Percentiles rank a stretch among this genome's conserved stretches.
phyloP scores from a whole-genome alignment of 2,888 invertebrate genomes.

The Hesperia comma region DNA sequence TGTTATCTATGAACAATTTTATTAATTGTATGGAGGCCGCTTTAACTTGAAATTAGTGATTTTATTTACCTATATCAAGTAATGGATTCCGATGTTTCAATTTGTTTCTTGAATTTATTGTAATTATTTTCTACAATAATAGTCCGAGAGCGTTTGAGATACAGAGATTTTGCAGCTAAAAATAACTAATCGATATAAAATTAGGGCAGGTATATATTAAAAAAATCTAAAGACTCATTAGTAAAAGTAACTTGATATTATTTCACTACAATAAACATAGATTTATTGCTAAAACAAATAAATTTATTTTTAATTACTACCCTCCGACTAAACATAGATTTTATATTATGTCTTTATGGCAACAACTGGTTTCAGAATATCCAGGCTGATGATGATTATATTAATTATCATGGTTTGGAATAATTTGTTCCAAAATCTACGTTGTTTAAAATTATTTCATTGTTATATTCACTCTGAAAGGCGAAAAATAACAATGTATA shows the following conservation, averaged over 20 bases:
- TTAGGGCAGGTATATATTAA: not conserved
- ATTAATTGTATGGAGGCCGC: not conserved
- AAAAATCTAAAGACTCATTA: not conserved
- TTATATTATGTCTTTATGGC: too few relatives aligned
- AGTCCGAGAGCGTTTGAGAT: not conserved
- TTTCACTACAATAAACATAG: not conserved
- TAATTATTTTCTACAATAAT: not conserved
- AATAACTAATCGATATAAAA: not conserved
- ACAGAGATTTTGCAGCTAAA: not conserved
- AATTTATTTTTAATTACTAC: too few relatives aligned
- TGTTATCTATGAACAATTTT: not conserved
- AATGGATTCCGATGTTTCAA: not conserved
- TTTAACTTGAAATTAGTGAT: not conserved
- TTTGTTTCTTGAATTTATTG: conserved; percentile 1
- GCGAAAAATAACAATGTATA: not conserved
- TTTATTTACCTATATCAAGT: not conserved
- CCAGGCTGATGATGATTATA: too few relatives aligned
- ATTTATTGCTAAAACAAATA: too few relatives aligned
- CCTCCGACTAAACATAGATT: too few relatives aligned
- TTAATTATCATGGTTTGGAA: too few relatives aligned
- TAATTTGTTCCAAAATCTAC: too few relatives aligned
- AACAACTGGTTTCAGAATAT: too few relatives aligned
- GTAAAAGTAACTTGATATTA: not conserved
- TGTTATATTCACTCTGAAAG: too few relatives aligned
- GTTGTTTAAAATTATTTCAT: not conserved